Evolutionary conservation across 2,797 vertebrate species (phyloP).

Genomic region (Pipistrellus nathusii): DNA sequence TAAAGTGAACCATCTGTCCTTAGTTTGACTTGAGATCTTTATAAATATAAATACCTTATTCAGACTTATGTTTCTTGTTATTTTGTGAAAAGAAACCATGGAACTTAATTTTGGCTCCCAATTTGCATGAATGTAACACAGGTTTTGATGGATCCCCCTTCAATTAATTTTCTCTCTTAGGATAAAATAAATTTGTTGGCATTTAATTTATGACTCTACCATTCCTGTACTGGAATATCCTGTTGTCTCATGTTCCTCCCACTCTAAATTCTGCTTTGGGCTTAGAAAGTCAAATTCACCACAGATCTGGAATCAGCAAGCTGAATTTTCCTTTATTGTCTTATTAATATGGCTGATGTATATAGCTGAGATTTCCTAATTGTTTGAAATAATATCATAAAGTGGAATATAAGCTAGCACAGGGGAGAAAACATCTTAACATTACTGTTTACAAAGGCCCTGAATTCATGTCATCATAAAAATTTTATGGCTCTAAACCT

Average conservation of each 20-base stretch:
- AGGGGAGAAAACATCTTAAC: slow-evolving; percentile 5
- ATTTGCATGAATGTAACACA: background rate
- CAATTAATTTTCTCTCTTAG: background rate
- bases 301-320: background rate
- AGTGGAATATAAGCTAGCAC: background rate
- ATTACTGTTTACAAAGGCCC: background rate
- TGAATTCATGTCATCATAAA: background rate
- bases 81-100: background rate
- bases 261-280: background rate
- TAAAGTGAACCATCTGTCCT: slow-evolving; percentile 5
- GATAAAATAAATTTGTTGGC: background rate
- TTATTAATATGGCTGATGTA: background rate
- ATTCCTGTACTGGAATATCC: background rate
- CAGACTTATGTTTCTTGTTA: background rate
- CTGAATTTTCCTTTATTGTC: background rate
- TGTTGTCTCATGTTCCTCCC: background rate
- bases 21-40: background rate
- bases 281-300: background rate
- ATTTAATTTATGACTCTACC: background rate
- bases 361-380: background rate
- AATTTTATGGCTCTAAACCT: background rate
- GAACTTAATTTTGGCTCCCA: background rate
- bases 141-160: background rate
- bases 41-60: slow-evolving; percentile 12
- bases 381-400: background rate